These are phyloP conservation scores for Sinella curviseta DNA, from an alignment of 1,140 invertebrate species.

Conservation along the genomic window DNA sequence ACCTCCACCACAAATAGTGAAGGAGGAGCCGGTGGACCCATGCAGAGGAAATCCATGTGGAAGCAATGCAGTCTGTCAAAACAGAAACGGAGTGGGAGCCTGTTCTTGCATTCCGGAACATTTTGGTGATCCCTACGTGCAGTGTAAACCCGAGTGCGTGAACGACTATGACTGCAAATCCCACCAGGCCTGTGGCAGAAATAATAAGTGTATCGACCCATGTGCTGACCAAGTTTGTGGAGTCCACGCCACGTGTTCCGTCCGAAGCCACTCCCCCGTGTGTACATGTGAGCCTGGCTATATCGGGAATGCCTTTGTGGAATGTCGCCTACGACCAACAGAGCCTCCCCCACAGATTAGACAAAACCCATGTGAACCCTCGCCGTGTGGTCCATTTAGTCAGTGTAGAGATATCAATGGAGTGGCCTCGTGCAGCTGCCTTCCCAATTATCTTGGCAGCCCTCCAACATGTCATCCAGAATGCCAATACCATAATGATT, in stretches of 20 bases:
- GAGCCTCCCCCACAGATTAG: slow-evolving; percentile 29
- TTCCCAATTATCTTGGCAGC: slow-evolving; percentile 53
- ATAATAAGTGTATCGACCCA: slow-evolving; percentile 71
- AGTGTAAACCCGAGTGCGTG: slow-evolving; percentile 66
- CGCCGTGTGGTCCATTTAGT: slow-evolving; percentile 71
- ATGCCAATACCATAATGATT: slow-evolving; percentile 69
- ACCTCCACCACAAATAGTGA: background rate
- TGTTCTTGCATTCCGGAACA: slow-evolving; percentile 58
- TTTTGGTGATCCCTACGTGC: slow-evolving; percentile 68
- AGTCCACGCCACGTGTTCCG: slow-evolving; percentile 62
- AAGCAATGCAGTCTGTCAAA: slow-evolving; percentile 61
- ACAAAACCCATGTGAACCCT: slow-evolving; percentile 73
- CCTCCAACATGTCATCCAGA: slow-evolving; percentile 52
- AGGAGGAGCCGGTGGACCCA: slow-evolving; percentile 53
- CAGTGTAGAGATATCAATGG: slow-evolving; percentile 61
- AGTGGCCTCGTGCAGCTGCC: slow-evolving; percentile 53
- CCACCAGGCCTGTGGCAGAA: slow-evolving; percentile 64
- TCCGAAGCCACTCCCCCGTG: slow-evolving; percentile 60
- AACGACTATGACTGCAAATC: slow-evolving; percentile 54
- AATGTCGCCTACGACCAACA: slow-evolving; percentile 50
- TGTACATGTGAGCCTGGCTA: slow-evolving; percentile 53
- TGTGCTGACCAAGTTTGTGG: slow-evolving; percentile 74
- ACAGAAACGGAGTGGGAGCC: slow-evolving; percentile 59
- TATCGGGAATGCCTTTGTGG: slow-evolving; percentile 52
- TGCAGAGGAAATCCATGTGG: slow-evolving; percentile 79